Evolutionary conservation across 1,140 invertebrate genomes (phyloP).

Genomic region (Pararge aegeria): DNA sequence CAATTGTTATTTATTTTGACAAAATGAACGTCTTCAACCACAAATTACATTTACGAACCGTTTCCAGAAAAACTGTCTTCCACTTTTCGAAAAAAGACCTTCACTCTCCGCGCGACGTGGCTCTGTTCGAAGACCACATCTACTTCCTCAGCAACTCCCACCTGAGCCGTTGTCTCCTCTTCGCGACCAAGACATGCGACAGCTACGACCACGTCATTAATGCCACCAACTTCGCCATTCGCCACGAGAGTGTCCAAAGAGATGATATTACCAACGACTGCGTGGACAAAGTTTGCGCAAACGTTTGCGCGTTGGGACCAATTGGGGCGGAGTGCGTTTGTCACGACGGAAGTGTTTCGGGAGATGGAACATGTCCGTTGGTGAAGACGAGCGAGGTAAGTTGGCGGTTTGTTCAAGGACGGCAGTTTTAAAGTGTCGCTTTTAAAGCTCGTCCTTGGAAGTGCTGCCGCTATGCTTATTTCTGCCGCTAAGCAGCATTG

Average conservation of each 20-base stretch:
- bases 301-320: constrained; percentile 79
- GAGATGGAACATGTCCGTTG: constrained; percentile 31
- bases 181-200: constrained; percentile 65
- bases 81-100: background rate
- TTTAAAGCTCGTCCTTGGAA: too few relatives aligned
- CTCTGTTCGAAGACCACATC: constrained; percentile 82
- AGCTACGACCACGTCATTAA: constrained; percentile 65
- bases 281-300: constrained; percentile 67
- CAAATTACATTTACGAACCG: too few relatives aligned
- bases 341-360: constrained; percentile 62
- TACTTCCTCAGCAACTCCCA: constrained; percentile 80
- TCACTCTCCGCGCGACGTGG: constrained; percentile 66
- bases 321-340: constrained; percentile 80
- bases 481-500: too few relatives aligned
- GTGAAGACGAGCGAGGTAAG: constrained; percentile 31
- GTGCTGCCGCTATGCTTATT: too few relatives aligned
- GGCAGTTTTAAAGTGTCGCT: too few relatives aligned
- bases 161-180: constrained; percentile 80
- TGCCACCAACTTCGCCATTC: constrained; percentile 79
- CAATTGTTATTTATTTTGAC: too few relatives aligned
- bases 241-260: constrained; percentile 79
- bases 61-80: background rate
- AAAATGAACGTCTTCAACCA: too few relatives aligned
- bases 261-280: constrained; percentile 73
- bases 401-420: background rate